Evolutionary conservation across 2,797 vertebrate species (phyloP).

Genomic region (Helarctos malayanus): DNA sequence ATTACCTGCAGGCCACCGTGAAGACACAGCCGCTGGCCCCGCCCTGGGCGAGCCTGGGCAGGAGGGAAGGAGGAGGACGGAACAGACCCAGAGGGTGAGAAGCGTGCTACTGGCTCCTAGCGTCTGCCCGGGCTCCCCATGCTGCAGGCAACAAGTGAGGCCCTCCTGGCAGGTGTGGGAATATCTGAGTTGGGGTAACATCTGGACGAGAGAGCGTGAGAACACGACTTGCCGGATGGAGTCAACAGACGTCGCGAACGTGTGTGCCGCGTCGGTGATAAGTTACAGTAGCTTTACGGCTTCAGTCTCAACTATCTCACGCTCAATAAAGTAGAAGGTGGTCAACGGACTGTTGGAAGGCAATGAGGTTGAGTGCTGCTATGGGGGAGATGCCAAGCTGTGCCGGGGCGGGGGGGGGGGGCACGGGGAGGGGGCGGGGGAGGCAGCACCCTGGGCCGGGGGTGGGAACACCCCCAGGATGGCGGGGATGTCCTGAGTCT

Average conservation of each 20-base stretch:
- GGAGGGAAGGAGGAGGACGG: neutral
- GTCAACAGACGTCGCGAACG: neutral
- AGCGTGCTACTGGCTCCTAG: neutral
- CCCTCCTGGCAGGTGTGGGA: neutral
- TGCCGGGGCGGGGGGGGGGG: rapidly evolving
- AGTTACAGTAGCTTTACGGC: neutral
- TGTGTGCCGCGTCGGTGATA: neutral
- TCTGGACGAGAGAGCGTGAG: neutral
- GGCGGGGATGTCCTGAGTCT: neutral
- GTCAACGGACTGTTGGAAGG: neutral
- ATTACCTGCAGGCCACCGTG: neutral
- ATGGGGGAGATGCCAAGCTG: neutral
- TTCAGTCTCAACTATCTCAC: neutral
- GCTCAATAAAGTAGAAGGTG: neutral
- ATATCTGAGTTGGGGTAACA: no score
- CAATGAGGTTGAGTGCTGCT: neutral
- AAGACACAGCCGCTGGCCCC: neutral
- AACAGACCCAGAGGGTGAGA: neutral
- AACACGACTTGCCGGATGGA: neutral
- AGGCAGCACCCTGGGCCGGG: neutral
- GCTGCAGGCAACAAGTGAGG: neutral
- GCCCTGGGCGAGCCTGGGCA: neutral
- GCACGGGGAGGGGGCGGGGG: rapidly evolving
- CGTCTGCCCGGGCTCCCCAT: neutral
- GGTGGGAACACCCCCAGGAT: neutral